Base-by-base conservation (phyloP, 2,888 invertebrate genomes). In the Lymantria monacha region DNA sequence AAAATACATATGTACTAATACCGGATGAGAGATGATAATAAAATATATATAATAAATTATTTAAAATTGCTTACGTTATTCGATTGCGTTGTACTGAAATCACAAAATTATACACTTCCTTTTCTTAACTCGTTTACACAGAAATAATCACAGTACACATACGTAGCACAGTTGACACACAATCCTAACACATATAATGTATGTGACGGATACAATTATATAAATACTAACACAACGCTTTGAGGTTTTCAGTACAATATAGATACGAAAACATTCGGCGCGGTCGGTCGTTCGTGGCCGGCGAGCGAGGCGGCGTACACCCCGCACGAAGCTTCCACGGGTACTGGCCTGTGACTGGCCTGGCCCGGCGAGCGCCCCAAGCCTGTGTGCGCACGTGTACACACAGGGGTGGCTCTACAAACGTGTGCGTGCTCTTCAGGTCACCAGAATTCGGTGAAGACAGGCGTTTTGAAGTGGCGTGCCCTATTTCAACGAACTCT, bases 361-460 rank as follows among this genome's bases (percentile, higher is more conserved):
- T 31, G 56, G 55, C 51, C 53, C 30, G n/a, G 12, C 22, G 54
- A 54, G 59, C 74, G 67, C 77, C 9, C 33, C 77, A 70, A 63
- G 15, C 15, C 63, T 67, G 68, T 46, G 57, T 42, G 61, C 69
- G 69, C 61, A 63, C 49, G 70, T 66, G 62, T 61, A 48, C 69
- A 64, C 66, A 64, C 52, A 48, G 57, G 80, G 82, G 80, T 79
- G 55, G 74, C 62, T 73, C 53, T 67, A 48, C 44, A 42, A 0
- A 7, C 64, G 85, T 83, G 83, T 74, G 85, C 71, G 83, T 80
- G 81, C 76, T 74, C 81, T 83, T 78, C 83, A 82, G 87, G 85
- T 85, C 87, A 85, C 84, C 80, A 83, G 83, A 81, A 83, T 85
- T 87, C 80, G 81, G 86, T 81, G 81, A 81, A 86, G 84, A 83